phyloP scores from a whole-genome alignment of 2,797 vertebrate genomes.

The Girardinus metallicus region DNA sequence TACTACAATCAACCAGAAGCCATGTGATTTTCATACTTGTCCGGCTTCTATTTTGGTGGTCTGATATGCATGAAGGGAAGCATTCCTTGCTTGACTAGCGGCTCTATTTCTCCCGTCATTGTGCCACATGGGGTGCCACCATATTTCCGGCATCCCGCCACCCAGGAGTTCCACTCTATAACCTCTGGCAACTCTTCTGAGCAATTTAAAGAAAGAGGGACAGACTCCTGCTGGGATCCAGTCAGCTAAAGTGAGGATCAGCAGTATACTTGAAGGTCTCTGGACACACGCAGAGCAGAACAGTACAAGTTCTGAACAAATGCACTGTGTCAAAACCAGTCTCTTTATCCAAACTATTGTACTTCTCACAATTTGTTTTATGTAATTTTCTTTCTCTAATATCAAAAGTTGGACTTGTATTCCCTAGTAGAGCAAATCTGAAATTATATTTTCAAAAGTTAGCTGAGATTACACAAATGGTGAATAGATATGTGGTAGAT shows the following conservation, averaged over 20 bases:
- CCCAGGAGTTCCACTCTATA: constrained; percentile 27
- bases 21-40: constrained; percentile 61
- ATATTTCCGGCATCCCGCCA: constrained; percentile 25
- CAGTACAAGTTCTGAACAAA: background rate
- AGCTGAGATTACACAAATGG: background rate
- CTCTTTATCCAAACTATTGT: background rate
- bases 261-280: constrained; percentile 11
- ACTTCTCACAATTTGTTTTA: background rate
- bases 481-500: background rate
- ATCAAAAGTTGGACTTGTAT: background rate
- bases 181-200: constrained; percentile 28
- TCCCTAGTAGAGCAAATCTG: background rate
- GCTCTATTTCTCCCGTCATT: constrained; percentile 44
- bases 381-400: background rate
- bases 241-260: constrained; percentile 14
- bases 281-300: constrained; percentile 8
- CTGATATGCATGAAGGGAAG: constrained; percentile 30
- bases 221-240: constrained; percentile 24
- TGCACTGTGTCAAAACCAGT: background rate
- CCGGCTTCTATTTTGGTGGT: constrained; percentile 53
- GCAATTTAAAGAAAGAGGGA: constrained; percentile 11
- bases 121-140: constrained; percentile 25
- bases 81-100: constrained; percentile 55
- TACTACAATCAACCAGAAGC: constrained; percentile 33
- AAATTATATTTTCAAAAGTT: background rate